These are phyloP conservation scores for Ricordea florida DNA, from an alignment of 92 coral and sea anemone genomes.

Conservation along the genomic window DNA sequence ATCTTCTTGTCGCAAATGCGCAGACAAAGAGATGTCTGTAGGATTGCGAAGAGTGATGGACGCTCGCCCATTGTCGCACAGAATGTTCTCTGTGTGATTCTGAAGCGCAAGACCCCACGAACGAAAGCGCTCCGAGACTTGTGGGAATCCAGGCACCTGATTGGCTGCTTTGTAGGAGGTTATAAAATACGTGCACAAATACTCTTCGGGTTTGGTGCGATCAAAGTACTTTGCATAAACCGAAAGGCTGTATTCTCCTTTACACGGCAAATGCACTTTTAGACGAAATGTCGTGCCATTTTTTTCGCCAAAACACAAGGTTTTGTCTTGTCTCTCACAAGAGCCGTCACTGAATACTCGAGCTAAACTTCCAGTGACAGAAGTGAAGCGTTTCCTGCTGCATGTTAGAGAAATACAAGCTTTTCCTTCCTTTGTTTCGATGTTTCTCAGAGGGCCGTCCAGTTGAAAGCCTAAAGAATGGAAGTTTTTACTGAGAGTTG, in stretches of 20 bases:
- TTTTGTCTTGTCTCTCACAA: constrained; percentile 42
- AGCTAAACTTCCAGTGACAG: constrained; percentile 46
- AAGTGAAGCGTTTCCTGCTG: constrained; percentile 32
- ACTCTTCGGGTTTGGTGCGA: constrained; percentile 27
- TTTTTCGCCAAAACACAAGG: constrained; percentile 56
- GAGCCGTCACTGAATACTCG: not conserved
- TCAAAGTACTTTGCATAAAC: constrained; percentile 57
- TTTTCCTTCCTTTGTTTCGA: constrained; percentile 63
- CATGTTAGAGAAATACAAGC: constrained; percentile 54
- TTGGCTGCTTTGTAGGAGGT: constrained; percentile 58
- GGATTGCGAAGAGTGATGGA: constrained; percentile 64
- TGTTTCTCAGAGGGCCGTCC: constrained; percentile 66
- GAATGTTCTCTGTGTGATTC: constrained; percentile 67
- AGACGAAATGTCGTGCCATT: constrained; percentile 45
- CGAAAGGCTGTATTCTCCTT: constrained; percentile 72
- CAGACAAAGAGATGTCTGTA: constrained; percentile 44
- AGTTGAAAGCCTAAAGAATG: constrained; percentile 71
- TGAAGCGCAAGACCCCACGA: constrained; percentile 49
- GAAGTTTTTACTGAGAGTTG: constrained; percentile 51
- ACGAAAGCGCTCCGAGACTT: constrained; percentile 45
- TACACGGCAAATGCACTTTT: constrained; percentile 69
- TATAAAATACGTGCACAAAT: constrained; percentile 72
- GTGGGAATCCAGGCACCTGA: constrained; percentile 73
- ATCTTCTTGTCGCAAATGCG: constrained; percentile 44
- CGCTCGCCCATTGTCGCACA: constrained; percentile 64